Evolutionary conservation across 92 coral and sea anemone genomes (phyloP), one percentile per base, ranked within the genome.

Genomic region (Parazoanthus atlanticus): DNA sequence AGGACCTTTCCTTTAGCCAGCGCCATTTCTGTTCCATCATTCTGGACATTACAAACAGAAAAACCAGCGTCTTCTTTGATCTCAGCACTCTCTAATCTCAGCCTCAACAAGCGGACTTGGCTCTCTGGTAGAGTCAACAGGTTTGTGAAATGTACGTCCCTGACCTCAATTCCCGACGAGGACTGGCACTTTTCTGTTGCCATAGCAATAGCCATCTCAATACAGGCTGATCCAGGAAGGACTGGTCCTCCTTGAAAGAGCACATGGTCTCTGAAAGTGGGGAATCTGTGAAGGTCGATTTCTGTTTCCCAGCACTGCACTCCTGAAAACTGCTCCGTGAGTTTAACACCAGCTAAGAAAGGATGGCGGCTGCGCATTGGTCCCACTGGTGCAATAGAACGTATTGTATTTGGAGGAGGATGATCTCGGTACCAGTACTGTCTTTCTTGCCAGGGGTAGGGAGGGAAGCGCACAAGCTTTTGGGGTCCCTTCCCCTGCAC

Each of bases 121-220:
- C 89, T 89, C 77, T 91, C 93, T 0, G 98, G 95, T 30, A 94
- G 80, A 0, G 97, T 96, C 5, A 96, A 94, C 33, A 96, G 91
- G 83, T 90, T 96, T 16, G 85, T 89, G 70, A 96, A 91, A 67
- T 65, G 86, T 32, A 96, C 95, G 72, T 94, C 93, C 66, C 41
- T 65, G 11, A 94, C 82, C 79, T 89, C 92, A 30, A 95, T 47
- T 2, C 93, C 91, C 6, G 84, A 65, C 10, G 89, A 77, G 36
- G 84, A 33, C 36, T 79, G 89, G 72, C 83, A 96, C 74, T 79
- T 86, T 41, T 96, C 93, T 40, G 81, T 88, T 0, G 90, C 95
- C 96, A 96, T 92, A 9, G 98, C 98, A 89, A 96, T 77, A 31
- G 93, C 96, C 98, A 94, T 94, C 69, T 96, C 98, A 17, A 96